Base-by-base conservation (phyloP, 2,113 vertebrate species). In the Grammomys dolichurus region DNA sequence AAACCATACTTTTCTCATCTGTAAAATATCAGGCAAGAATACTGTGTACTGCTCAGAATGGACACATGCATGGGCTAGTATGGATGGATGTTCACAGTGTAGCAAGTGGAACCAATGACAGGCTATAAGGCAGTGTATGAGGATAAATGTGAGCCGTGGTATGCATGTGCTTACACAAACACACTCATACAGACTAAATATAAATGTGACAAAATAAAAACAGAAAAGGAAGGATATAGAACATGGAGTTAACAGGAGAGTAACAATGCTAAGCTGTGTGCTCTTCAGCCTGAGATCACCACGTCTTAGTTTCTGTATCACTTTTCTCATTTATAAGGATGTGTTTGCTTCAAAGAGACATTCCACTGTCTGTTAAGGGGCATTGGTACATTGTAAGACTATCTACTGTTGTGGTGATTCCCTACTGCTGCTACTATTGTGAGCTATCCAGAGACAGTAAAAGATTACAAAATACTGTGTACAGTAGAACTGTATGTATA, bases 401-500 rank as follows among this genome's bases (percentile, higher is more conserved):
- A 51, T 28, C 28, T 56, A 0, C 13, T 33, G 31, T 10, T 20
- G 9, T 46, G 31, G 24, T 31, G 17, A 11, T 48, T 43, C 13
- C 5, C 26, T 26, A 1, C 36, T 6, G 4, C 51, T 58, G 0
- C 46, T 12, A 22, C 40, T 31, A 16, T 3, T 56, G n/a, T 9
- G 40, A 70, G 24, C 31, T 16, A 4, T 10, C 26, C 31, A 43
- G 3, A 65, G 70, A 65, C 58, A 84, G 75, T 8, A 65, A 69
- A 70, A 54, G 12, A 43, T 13, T 16, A 33, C 20, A 33, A 36
- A 82, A 40, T 36, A 26, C 22, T 31, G 24, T 8, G 58, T 46
- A 1, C 28, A 10, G 0, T 40, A 3, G 17, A 22, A 56, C 24
- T 26, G 4, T 8, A 1, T 48, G 48, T 33, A 7, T 4, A 3